Conservation (phyloP, 2,797 vertebrate species). For the Syngnathus acus region DNA sequence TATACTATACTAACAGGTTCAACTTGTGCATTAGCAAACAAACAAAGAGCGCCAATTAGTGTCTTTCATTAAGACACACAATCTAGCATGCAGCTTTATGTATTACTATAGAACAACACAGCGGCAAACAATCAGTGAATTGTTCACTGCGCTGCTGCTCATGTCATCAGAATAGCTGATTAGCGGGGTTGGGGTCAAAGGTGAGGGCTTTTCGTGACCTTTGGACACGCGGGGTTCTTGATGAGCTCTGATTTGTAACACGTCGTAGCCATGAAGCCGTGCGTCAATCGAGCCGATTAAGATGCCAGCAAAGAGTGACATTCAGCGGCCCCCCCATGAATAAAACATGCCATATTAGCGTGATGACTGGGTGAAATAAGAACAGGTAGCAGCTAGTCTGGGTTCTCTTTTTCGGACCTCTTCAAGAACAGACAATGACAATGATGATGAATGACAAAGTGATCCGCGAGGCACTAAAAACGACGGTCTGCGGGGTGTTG, state of each 20-base stretch:
- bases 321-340: slow-evolving; percentile 28
- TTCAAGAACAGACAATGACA: slow-evolving; percentile 11
- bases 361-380: slow-evolving; percentile 42
- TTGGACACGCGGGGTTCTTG: background rate
- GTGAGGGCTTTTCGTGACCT: background rate
- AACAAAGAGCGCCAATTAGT: background rate
- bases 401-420: background rate
- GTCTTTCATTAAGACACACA: background rate
- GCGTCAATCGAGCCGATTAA: slow-evolving; percentile 12
- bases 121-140: background rate
- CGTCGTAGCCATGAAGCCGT: background rate
- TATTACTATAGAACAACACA: too few relatives aligned
- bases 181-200: background rate
- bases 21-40: background rate
- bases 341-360: slow-evolving; percentile 50
- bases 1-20: background rate
- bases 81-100: too few relatives aligned
- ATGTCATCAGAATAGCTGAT: background rate
- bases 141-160: background rate
- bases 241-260: background rate
- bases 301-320: slow-evolving; percentile 10
- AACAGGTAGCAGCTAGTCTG: slow-evolving; percentile 4
- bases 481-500: slow-evolving; percentile 25
- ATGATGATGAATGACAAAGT: slow-evolving; percentile 43
- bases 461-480: slow-evolving; percentile 37